Conservation (phyloP, 2,113 vertebrate genomes). For the Chloebia gouldiae region DNA sequence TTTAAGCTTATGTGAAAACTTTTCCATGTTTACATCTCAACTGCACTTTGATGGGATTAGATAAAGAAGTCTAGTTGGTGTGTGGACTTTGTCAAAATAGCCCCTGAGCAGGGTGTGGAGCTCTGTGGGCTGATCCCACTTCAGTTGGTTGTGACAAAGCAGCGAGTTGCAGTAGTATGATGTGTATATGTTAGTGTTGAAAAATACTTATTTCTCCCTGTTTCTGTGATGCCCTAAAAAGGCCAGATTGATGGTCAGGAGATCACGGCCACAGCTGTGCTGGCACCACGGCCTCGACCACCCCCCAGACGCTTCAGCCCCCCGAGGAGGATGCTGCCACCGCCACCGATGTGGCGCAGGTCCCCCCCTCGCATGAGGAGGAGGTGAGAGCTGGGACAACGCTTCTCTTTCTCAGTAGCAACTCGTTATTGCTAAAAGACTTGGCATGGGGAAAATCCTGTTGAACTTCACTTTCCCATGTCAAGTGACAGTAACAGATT, state of each 20-base stretch:
- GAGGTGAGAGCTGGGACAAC: conserved; percentile 71
- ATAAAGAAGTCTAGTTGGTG: not conserved
- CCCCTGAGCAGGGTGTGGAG: not conserved
- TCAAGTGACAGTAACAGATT: not conserved
- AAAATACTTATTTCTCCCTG: not conserved
- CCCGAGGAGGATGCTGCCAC: conserved; percentile 90
- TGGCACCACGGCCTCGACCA: conserved; percentile 83
- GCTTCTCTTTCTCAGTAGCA: not conserved
- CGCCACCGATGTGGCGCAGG: conserved; percentile 92
- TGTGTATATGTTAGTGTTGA: not conserved
- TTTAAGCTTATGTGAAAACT: not conserved
- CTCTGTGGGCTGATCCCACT: accelerated
- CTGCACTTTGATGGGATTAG: not conserved
- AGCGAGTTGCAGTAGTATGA: not conserved
- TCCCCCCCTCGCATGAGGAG: conserved; percentile 94
- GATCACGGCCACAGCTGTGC: conserved; percentile 91
- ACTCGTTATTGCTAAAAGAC: accelerated
- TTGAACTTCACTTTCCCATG: not conserved
- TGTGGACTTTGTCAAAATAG: not conserved
- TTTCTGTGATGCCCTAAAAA: conserved; percentile 42
- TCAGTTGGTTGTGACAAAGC: not conserved
- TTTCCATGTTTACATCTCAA: not conserved
- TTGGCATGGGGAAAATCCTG: accelerated
- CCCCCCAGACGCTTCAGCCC: conserved; percentile 87
- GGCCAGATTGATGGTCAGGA: conserved; percentile 98